phyloP scores from a whole-genome alignment of 2,113 vertebrate genomes.

The Halcyon senegalensis region DNA sequence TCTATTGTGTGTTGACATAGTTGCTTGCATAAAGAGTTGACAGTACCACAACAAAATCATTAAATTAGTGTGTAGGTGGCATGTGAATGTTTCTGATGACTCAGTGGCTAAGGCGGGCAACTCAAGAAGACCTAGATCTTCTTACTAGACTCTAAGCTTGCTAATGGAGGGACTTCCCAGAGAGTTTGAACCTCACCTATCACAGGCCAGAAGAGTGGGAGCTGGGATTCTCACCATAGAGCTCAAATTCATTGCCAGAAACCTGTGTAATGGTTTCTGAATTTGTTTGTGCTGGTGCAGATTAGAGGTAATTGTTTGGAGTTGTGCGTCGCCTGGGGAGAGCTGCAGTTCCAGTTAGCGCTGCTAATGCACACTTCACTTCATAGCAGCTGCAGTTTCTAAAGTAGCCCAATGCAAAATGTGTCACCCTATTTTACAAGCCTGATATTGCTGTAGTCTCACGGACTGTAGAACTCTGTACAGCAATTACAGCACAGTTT shows the following conservation, averaged over 20 bases:
- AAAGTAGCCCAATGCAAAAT: neutral
- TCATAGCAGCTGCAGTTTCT: neutral
- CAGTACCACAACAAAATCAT: neutral
- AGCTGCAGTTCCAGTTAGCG: neutral
- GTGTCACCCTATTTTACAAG: neutral
- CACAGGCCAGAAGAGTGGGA: neutral
- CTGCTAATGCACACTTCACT: neutral
- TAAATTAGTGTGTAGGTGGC: neutral
- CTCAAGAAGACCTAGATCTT: neutral
- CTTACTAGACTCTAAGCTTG: neutral
- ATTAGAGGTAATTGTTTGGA: neutral
- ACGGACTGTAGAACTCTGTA: neutral
- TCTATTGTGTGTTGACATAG: neutral
- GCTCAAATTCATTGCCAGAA: neutral
- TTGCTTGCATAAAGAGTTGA: neutral
- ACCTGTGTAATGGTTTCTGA: neutral
- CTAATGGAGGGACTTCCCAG: neutral
- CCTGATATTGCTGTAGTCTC: neutral
- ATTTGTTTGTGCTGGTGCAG: neutral
- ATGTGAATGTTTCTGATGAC: neutral
- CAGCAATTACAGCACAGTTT: constrained; percentile 43
- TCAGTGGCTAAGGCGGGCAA: neutral
- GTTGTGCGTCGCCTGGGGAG: neutral
- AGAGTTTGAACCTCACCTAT: neutral
- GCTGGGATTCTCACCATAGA: neutral